Conservation (phyloP, 2,113 vertebrate genomes). For the Microtus pennsylvanicus region DNA sequence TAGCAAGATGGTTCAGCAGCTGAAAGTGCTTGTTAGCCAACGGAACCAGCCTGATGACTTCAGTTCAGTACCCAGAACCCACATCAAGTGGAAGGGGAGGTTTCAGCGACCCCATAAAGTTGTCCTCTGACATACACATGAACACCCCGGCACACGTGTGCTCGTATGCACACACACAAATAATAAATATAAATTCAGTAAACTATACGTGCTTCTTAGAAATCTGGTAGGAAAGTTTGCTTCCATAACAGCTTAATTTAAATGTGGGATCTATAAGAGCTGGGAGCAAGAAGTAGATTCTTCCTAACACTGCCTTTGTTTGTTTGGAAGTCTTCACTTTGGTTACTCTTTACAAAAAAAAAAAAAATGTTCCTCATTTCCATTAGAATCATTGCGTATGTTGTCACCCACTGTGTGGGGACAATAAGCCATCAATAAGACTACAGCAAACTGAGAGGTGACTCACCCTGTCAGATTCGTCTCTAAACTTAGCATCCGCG, state of each 20-base stretch:
- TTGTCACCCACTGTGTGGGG: neutral
- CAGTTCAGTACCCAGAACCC: neutral
- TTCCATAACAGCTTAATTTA: neutral
- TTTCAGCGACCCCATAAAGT: neutral
- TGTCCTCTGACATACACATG: neutral
- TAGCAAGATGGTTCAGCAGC: neutral
- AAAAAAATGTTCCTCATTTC: slow-evolving; percentile 18
- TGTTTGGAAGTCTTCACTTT: slow-evolving; percentile 17
- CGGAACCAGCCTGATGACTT: too few species aligned
- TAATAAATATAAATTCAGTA: slow-evolving; percentile 4
- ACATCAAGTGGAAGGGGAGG: neutral
- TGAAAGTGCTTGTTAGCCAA: neutral
- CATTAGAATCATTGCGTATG: neutral
- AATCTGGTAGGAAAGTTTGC: neutral
- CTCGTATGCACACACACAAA: neutral
- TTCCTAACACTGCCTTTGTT: neutral
- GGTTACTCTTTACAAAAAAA: neutral
- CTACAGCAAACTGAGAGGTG: neutral
- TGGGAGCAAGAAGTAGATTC: neutral
- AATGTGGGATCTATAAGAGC: neutral
- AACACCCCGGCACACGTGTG: neutral
- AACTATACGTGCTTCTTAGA: neutral
- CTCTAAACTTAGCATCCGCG: neutral
- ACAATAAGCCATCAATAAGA: neutral
- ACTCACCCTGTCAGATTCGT: neutral